Conservation (phyloP, 1,140 invertebrate species). For the Acromyrmex heyeri region DNA sequence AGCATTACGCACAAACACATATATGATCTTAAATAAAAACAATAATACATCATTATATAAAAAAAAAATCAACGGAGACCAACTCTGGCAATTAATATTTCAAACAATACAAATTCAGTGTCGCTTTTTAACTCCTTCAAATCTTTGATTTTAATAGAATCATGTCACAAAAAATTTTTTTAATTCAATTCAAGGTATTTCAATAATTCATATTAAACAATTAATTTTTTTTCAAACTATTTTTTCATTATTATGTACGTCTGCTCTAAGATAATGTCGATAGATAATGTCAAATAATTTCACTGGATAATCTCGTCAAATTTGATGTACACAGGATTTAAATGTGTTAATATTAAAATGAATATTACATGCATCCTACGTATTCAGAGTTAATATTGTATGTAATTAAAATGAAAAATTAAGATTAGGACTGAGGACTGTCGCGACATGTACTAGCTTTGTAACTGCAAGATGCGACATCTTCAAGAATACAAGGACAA, state of each 20-base stretch:
- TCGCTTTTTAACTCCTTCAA: not conserved
- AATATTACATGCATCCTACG: not conserved
- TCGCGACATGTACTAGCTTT: slow-evolving; percentile 2
- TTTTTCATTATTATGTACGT: too few relatives aligned
- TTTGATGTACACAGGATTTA: too few relatives aligned
- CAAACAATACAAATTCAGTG: not conserved
- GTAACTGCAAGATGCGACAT: slow-evolving; percentile 39
- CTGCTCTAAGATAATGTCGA: too few relatives aligned
- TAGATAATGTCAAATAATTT: too few relatives aligned
- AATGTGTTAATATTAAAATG: not conserved
- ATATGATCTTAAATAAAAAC: not conserved
- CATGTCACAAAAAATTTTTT: too few relatives aligned
- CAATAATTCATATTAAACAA: too few relatives aligned
- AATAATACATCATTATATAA: not conserved
- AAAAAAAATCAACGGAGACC: not conserved
- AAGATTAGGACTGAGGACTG: slow-evolving; percentile 10
- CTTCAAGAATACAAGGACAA: slow-evolving; percentile 45
- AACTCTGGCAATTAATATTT: not conserved
- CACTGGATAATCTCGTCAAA: too few relatives aligned
- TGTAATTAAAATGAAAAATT: slow-evolving; percentile 44
- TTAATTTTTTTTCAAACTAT: too few relatives aligned
- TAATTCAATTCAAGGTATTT: too few relatives aligned
- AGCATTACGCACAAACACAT: not conserved
- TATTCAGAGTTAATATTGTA: slow-evolving; percentile 43
- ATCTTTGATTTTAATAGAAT: too few relatives aligned